Evolutionary conservation across 2,888 invertebrate genomes (phyloP).

Genomic region (Agrotis puta): DNA sequence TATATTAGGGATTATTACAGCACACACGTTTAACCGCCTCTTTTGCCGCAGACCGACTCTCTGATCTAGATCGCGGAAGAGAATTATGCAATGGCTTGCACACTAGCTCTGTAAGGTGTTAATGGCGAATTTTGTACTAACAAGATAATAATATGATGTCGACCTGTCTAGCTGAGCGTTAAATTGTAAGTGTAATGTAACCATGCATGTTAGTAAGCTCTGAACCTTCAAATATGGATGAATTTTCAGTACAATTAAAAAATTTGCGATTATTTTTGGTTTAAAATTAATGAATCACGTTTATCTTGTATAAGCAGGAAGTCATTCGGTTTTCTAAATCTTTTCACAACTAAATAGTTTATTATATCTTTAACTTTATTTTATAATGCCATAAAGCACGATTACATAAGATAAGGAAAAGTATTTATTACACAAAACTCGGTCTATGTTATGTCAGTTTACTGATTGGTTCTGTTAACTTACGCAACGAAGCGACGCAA

Average conservation of each 20-base stretch:
- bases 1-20: slow-evolving; percentile 55
- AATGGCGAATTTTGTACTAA: slow-evolving; percentile 53
- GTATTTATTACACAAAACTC: slow-evolving; percentile 37
- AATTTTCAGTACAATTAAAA: background rate
- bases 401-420: slow-evolving; percentile 46
- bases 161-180: slow-evolving; percentile 14
- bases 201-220: background rate
- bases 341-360: background rate
- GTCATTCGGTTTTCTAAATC: background rate
- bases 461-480: slow-evolving; percentile 39
- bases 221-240: background rate
- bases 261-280: too few relatives aligned
- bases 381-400: slow-evolving; percentile 12
- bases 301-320: slow-evolving; percentile 8
- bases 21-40: slow-evolving; percentile 52
- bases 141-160: slow-evolving; percentile 43
- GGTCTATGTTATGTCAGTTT: slow-evolving; percentile 37
- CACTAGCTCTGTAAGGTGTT: slow-evolving; percentile 50
- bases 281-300: background rate
- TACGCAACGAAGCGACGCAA: slow-evolving; percentile 36
- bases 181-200: slow-evolving; percentile 18
- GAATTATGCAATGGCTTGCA: slow-evolving; percentile 61
- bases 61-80: slow-evolving; percentile 63
- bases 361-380: slow-evolving; percentile 3
- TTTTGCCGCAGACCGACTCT: slow-evolving; percentile 47